Evolutionary conservation across 1,140 invertebrate genomes (phyloP), one percentile per base, ranked within the genome.

Genomic region (Pseudomyrmex dendroicus): DNA sequence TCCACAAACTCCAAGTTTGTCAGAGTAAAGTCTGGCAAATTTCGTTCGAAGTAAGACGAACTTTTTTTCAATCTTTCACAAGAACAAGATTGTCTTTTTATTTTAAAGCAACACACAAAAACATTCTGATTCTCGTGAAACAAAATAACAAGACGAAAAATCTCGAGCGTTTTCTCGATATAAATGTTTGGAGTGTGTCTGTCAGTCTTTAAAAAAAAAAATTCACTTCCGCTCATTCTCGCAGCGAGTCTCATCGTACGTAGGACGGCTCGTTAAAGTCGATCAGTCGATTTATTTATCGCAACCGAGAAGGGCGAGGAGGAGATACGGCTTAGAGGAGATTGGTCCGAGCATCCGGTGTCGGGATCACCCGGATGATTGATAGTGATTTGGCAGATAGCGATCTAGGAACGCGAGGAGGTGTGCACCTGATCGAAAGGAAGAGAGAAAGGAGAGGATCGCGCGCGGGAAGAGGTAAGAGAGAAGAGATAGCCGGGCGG

Each of bases 341-440:
- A 86, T 89, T 87, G 87, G 84, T 77, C 85, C 73, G 84, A 86
- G 84, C 85, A 88, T 86, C 87, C 89, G 85, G 86, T 86, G 85
- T 85, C 88, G 74, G 84, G 85, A 85, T 83, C 78, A 85, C 74
- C 77, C 73, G 86, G 68, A 88, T 91, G 90, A 91, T 91, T 91
- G 90, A 91, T 91, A 91, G 89, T 89, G 90, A 91, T 90, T 91
- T 91, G 88, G 85, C 90, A 89, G 90, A 91, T 91, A 91, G 83
- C 86, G 90, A 91, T 91, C 90, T 88, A 68, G 68, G 86, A 72
- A 77, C 84, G 76, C 73, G 68, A 62, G 25, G 68, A 88, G 84
- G 73, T 73, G 80, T 73, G 86, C 86, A 83, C 83, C 86, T 88
- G 87, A 85, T 72, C 70, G 64, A 76, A 86, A 73, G 66, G 44